These are phyloP conservation scores for Corythornis vintsioides DNA, from an alignment of 2,113 vertebrate genomes.

Conservation along the genomic window DNA sequence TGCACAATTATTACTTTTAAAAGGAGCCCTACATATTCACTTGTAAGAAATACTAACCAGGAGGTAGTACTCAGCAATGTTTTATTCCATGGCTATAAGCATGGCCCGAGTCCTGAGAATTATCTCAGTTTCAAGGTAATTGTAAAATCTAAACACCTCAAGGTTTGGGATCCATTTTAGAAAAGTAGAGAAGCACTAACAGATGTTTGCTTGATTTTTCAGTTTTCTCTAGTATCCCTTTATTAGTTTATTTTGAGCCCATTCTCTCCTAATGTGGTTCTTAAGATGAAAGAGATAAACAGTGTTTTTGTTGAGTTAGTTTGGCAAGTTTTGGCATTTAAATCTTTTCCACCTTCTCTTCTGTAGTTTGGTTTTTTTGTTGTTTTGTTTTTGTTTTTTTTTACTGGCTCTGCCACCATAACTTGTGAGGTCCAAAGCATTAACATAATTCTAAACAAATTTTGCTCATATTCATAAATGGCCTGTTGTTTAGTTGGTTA, in stretches of 20 bases:
- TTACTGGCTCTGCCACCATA: background rate
- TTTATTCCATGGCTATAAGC: background rate
- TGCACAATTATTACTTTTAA: background rate
- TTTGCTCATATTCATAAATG: background rate
- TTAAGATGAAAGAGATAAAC: background rate
- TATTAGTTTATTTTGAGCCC: background rate
- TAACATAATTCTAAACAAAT: background rate
- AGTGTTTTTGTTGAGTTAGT: background rate
- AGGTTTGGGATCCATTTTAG: background rate
- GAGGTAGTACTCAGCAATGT: background rate
- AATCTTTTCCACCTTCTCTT: background rate
- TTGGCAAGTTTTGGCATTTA: background rate
- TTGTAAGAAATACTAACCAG: background rate
- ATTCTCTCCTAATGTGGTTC: background rate
- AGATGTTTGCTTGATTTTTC: background rate
- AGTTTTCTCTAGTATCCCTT: background rate
- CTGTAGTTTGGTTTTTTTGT: background rate
- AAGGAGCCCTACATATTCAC: background rate
- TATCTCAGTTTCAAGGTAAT: background rate
- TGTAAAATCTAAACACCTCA: background rate
- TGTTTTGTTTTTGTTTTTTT: background rate
- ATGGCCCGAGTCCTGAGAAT: background rate
- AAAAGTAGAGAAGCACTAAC: background rate
- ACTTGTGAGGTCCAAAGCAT: background rate
- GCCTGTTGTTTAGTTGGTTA: background rate